These are phyloP conservation scores for Phengaris arion DNA, from an alignment of 2,888 invertebrate species.

Conservation along the genomic window DNA sequence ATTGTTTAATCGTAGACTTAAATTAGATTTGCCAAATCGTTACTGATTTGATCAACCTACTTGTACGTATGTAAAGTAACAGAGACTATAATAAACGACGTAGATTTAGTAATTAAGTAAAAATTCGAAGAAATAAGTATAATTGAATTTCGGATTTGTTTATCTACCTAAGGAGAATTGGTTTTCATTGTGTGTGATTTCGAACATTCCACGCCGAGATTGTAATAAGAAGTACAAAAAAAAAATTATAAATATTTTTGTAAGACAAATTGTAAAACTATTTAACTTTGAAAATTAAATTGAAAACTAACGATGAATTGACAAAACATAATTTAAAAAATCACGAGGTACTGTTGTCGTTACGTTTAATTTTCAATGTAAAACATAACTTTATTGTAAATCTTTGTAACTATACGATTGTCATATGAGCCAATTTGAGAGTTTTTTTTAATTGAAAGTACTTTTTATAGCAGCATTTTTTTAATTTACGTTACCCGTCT, in stretches of 20 bases:
- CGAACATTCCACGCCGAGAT: constrained; percentile 74
- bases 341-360: not conserved
- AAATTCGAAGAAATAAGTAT: constrained; percentile 32
- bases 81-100: constrained; percentile 63
- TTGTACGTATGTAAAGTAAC: constrained; percentile 52
- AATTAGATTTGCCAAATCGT: not conserved
- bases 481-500: constrained; percentile 65
- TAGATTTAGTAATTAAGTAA: constrained; percentile 51
- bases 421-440: constrained; percentile 8
- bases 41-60: constrained; percentile 25
- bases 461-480: constrained; percentile 60
- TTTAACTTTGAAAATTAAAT: constrained; percentile 48
- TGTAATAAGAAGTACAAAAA: constrained; percentile 78
- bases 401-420: constrained; percentile 1
- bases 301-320: not conserved
- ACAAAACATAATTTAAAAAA: not conserved
- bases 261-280: constrained; percentile 56
- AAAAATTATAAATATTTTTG: constrained; percentile 76
- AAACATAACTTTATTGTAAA: not conserved
- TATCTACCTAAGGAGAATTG: constrained; percentile 52
- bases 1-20: not conserved
- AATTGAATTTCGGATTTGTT: constrained; percentile 60
- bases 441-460: constrained; percentile 50
- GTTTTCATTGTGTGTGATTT: constrained; percentile 67
- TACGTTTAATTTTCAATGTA: constrained; percentile 23